phyloP scores from a whole-genome alignment of 2,797 vertebrate genomes.

The Platalea minor region DNA sequence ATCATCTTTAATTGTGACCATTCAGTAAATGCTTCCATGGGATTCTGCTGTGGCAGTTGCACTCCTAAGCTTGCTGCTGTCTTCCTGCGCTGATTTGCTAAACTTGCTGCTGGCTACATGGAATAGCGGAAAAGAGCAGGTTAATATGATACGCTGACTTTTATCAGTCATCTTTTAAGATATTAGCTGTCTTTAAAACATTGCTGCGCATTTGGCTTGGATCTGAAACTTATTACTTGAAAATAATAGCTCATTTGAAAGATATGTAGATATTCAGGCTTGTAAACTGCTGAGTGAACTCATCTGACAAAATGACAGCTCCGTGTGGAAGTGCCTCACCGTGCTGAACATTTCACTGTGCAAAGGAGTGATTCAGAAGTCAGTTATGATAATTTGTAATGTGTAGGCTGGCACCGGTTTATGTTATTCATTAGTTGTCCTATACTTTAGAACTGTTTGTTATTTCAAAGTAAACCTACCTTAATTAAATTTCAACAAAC shows the following conservation, averaged over 20 bases:
- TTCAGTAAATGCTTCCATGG: fast-evolving
- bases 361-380: not conserved
- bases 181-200: not conserved
- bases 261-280: not conserved
- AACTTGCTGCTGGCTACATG: fast-evolving
- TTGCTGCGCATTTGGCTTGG: not conserved
- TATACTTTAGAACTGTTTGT: not conserved
- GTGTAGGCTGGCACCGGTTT: not conserved
- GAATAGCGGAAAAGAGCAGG: not conserved
- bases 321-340: fast-evolving
- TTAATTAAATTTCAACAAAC: not conserved
- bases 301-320: not conserved
- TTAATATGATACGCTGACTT: fast-evolving
- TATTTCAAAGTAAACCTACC: not conserved
- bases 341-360: fast-evolving
- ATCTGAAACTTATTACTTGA: not conserved
- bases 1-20: not conserved
- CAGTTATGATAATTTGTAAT: not conserved
- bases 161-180: not conserved
- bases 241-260: not conserved
- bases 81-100: fast-evolving
- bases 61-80: fast-evolving
- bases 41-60: not conserved
- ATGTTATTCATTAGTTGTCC: not conserved
- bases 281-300: not conserved